phyloP scores from a whole-genome alignment of 1,140 invertebrate genomes.

The Spodoptera litura region DNA sequence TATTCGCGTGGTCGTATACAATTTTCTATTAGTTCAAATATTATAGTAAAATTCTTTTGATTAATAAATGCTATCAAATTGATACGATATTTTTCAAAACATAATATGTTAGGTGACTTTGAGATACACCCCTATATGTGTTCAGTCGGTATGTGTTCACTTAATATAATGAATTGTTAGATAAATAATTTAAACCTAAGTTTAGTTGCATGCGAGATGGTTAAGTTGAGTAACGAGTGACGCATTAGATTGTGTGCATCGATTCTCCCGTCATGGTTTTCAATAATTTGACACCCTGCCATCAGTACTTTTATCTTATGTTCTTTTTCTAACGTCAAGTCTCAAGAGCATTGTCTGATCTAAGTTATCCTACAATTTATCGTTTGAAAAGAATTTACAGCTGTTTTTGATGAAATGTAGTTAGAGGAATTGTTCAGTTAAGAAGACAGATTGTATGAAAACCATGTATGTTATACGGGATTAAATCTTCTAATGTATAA shows the following conservation, averaged over 20 bases:
- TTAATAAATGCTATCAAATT: slow-evolving; percentile 55
- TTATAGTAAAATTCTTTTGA: slow-evolving; percentile 78
- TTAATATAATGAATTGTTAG: slow-evolving; percentile 53
- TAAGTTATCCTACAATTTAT: slow-evolving; percentile 43
- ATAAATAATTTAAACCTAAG: slow-evolving; percentile 55
- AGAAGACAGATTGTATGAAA: slow-evolving; percentile 37
- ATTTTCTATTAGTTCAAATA: slow-evolving; percentile 79
- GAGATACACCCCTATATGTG: slow-evolving; percentile 71
- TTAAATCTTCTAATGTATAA: slow-evolving; percentile 38
- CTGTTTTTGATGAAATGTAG: slow-evolving; percentile 40
- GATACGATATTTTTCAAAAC: slow-evolving; percentile 66
- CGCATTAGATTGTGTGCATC: slow-evolving; percentile 33
- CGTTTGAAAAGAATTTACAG: slow-evolving; percentile 28
- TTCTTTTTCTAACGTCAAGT: slow-evolving; percentile 23
- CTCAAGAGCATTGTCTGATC: slow-evolving; percentile 28
- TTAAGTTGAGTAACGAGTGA: not conserved
- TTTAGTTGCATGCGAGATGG: slow-evolving; percentile 58
- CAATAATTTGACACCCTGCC: slow-evolving; percentile 35
- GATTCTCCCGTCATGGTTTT: slow-evolving; percentile 43
- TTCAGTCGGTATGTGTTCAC: slow-evolving; percentile 83
- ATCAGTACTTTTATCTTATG: not conserved
- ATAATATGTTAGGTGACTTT: slow-evolving; percentile 56
- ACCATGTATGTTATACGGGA: slow-evolving; percentile 43
- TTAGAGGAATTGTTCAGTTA: slow-evolving; percentile 34
- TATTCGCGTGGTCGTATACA: slow-evolving; percentile 62